Evolutionary conservation across 2,797 vertebrate species (phyloP).

Genomic region (Hydrolagus colliei): DNA sequence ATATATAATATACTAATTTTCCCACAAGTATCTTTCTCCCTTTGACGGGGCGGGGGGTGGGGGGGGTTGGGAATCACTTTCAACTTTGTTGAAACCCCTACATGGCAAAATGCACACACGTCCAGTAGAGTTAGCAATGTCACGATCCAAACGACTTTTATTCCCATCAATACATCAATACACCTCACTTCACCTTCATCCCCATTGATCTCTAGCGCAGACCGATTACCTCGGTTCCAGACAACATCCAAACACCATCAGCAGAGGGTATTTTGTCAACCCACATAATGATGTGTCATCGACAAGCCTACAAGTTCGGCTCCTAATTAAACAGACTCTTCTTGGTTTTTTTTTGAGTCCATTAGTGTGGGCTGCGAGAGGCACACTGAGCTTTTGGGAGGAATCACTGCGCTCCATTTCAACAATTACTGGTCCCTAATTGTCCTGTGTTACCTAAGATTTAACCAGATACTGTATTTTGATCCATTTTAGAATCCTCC

Average conservation of each 20-base stretch:
- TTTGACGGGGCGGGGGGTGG: no score
- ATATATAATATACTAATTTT: no score
- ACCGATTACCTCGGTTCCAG: background rate
- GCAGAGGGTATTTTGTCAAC: background rate
- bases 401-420: background rate
- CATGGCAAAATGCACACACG: no score
- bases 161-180: background rate
- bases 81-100: no score
- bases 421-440: background rate
- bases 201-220: background rate
- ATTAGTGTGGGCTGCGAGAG: no score
- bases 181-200: background rate
- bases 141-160: background rate
- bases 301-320: background rate
- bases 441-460: background rate
- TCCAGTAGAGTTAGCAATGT: background rate
- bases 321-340: no score
- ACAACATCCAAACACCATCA: background rate
- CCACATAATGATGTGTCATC: constrained; percentile 14
- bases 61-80: no score
- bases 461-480: background rate
- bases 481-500: background rate
- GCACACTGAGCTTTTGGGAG: background rate
- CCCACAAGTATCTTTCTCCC: no score
- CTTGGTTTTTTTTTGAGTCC: no score